Percentiles rank a stretch among this genome's conserved stretches.
phyloP scores from a whole-genome alignment of 2,797 vertebrate genomes.

The Semotilus atromaculatus region DNA sequence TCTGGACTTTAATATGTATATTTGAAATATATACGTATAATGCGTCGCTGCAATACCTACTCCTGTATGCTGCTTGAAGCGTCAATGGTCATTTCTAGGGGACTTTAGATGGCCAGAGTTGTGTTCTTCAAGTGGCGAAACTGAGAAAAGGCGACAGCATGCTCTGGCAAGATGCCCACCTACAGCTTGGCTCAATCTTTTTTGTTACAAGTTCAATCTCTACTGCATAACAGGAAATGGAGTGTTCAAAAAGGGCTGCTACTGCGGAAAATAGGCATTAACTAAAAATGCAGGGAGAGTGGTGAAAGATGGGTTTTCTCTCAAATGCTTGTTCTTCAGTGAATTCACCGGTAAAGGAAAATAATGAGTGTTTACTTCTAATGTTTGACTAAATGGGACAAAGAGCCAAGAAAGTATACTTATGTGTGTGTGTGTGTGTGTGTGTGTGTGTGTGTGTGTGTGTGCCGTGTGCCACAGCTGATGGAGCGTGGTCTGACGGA shows the following conservation, averaged over 20 bases:
- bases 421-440: not conserved
- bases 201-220: conserved; percentile 80
- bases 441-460: not conserved
- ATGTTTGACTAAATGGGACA: conserved; percentile 31
- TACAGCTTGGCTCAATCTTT: conserved; percentile 73
- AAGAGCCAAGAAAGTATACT: conserved; percentile 4
- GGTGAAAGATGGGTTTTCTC: conserved; percentile 15
- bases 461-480: conserved; percentile 14
- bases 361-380: not conserved
- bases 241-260: conserved; percentile 72
- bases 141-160: conserved; percentile 65
- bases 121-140: conserved; percentile 29
- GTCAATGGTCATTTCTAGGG: not conserved
- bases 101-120: conserved; percentile 1
- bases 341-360: conserved; percentile 18
- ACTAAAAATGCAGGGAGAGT: conserved; percentile 37
- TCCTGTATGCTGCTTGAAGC: not conserved
- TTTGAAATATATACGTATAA: not conserved
- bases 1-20: not conserved
- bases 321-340: not conserved
- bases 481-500: conserved; percentile 27
- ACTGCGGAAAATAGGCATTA: conserved; percentile 81
- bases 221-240: conserved; percentile 83
- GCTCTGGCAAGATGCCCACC: conserved; percentile 73
- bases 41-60: not conserved